Percentiles rank a stretch among this genome's conserved stretches.
Evolutionary conservation across 2,113 vertebrate species (phyloP).

Genomic region (Strix aluco): DNA sequence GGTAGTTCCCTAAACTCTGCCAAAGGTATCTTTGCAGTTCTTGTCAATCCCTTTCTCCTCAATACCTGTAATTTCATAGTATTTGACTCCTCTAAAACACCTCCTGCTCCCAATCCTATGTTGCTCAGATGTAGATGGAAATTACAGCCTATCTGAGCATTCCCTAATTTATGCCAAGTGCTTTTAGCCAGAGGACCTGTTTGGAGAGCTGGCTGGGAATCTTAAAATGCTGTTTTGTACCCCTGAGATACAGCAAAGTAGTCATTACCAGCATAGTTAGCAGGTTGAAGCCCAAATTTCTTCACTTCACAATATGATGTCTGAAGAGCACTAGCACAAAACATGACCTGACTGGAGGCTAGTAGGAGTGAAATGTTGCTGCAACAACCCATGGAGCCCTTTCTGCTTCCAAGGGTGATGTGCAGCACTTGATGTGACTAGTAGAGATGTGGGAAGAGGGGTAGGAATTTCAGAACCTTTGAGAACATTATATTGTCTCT

Average conservation of each 20-base stretch:
- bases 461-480: neutral
- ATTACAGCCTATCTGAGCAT: neutral
- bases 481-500: neutral
- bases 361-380: neutral
- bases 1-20: neutral
- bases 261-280: accelerated
- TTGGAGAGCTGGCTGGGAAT: neutral
- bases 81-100: neutral
- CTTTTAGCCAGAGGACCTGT: neutral
- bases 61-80: neutral
- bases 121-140: neutral
- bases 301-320: neutral
- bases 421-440: neutral
- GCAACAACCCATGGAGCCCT: neutral
- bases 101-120: accelerated
- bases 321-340: neutral
- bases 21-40: neutral
- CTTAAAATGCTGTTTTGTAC: neutral
- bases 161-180: neutral
- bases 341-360: neutral
- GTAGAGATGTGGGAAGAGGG: neutral
- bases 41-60: neutral
- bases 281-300: neutral
- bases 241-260: neutral
- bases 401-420: neutral